Evolutionary conservation across 2,888 invertebrate species (phyloP), one percentile per base, ranked within the genome.

Genomic region (Lycocerus yunnanus): DNA sequence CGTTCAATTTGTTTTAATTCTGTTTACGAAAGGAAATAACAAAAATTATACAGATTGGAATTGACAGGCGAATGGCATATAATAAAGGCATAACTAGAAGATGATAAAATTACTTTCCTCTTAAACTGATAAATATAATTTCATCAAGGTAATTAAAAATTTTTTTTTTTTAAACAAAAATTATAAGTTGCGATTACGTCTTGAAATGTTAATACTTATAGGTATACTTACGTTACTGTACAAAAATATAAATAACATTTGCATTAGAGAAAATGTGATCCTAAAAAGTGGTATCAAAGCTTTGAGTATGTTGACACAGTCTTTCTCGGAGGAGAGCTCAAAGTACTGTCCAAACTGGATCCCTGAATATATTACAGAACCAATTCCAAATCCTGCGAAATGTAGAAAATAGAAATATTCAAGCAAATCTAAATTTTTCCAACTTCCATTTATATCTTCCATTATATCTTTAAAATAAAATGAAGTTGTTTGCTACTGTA

Each of bases 211-310:
- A 60, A 20, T 14, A 27, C 24, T 15, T 59, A 21, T n/a, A n/a
- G n/a, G n/a, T 14, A 68, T 18, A 86, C 89, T 88, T 84, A 92
- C 92, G 86, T 92, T 90, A 60, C 92, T 91, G 81, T 92, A 93
- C 3, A 93, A 90, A 84, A 93, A 93, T 80, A 93, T 91, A 84
- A 93, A 93, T 81, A 93, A 91, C 73, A 93, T 91, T 84, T 93
- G 93, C 65, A 91, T 89, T 78, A 93, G 91, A 78, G 91, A 90
- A 85, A 92, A 93, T 72, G 90, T 84, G 82, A 93, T 90, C 69
- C 92, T 88, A 13, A 91, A 86, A 0, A 90, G 88, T 1, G 93
- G 92, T 68, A 92, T 90, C 58, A 92, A 83, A n/a, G 91, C 92
- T 15, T 90, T 88, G 73, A 92, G 87, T 58, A 90, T 86, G 78